phyloP scores from a whole-genome alignment of 2,113 vertebrate species.

The Charina bottae region DNA sequence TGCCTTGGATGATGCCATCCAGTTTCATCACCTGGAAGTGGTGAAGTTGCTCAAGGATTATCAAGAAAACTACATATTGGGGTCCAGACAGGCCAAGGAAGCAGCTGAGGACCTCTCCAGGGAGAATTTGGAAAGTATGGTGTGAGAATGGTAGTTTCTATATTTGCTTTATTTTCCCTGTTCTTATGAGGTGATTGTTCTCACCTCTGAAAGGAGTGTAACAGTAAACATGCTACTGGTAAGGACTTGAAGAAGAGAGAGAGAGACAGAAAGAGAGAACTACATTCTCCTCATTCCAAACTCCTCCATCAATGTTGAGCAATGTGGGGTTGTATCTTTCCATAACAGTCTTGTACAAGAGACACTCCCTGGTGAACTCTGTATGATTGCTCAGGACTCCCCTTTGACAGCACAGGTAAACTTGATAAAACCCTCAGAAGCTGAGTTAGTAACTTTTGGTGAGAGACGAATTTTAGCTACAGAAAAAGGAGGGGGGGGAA shows the following conservation, averaged over 20 bases:
- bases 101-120: constrained; percentile 61
- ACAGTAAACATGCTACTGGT: neutral
- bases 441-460: neutral
- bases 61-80: constrained; percentile 68
- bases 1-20: constrained; percentile 82
- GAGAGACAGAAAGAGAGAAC: neutral
- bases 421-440: neutral
- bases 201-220: neutral
- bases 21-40: constrained; percentile 78
- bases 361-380: neutral
- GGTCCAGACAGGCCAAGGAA: constrained; percentile 41
- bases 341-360: too few species aligned
- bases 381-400: neutral
- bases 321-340: neutral
- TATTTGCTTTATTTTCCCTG: neutral
- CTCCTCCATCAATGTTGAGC: neutral
- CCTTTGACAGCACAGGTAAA: neutral
- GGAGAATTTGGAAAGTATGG: constrained; percentile 74
- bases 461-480: neutral
- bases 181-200: neutral
- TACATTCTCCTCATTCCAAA: neutral
- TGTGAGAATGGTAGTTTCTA: constrained; percentile 53
- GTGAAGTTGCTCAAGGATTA: constrained; percentile 81
- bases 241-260: neutral
- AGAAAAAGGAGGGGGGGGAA: neutral